Base-by-base conservation (phyloP, 1,140 invertebrate species). In the Physella acuta region DNA sequence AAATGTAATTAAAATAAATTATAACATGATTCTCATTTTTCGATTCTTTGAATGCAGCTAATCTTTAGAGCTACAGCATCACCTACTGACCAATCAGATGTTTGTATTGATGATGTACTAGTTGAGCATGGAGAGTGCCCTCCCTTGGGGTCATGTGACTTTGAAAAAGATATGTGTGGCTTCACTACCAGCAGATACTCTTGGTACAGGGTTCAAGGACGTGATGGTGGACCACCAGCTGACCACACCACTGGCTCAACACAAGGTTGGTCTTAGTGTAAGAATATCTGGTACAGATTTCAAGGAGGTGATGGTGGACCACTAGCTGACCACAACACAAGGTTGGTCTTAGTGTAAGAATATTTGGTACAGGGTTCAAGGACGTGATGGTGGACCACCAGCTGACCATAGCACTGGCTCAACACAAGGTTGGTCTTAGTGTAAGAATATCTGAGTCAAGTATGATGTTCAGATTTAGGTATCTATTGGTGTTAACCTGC, bases 41-140 rank as follows among this genome's bases (percentile, higher is more conserved):
- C n/a, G n/a, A n/a, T n/a, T n/a, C n/a, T n/a, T n/a, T n/a, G n/a
- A n/a, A n/a, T n/a, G n/a, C n/a, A n/a, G n/a, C n/a, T n/a, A n/a
- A n/a, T n/a, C n/a, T n/a, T n/a, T n/a, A n/a, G n/a, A n/a, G n/a
- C n/a, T n/a, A n/a, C n/a, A n/a, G n/a, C n/a, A n/a, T n/a, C n/a
- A n/a, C n/a, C n/a, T n/a, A n/a, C n/a, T n/a, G n/a, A n/a, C n/a
- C n/a, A n/a, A n/a, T n/a, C n/a, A n/a, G n/a, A n/a, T n/a, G n/a
- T n/a, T 55, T 79, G 81, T 55, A 76, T 84, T 55, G 83, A 84
- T 76, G 80, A 84, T 65, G 20, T 85, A 1, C 56, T 74, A 17
- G 72, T 79, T 30, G 74, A 69, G 17, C 73, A 78, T 39, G 77
- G 77, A 26, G 49, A 44, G 14, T 83, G 81, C 66, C 73, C 76